These are phyloP conservation scores for Eleginops maclovinus DNA, from an alignment of 2,113 vertebrate genomes.

Conservation along the genomic window DNA sequence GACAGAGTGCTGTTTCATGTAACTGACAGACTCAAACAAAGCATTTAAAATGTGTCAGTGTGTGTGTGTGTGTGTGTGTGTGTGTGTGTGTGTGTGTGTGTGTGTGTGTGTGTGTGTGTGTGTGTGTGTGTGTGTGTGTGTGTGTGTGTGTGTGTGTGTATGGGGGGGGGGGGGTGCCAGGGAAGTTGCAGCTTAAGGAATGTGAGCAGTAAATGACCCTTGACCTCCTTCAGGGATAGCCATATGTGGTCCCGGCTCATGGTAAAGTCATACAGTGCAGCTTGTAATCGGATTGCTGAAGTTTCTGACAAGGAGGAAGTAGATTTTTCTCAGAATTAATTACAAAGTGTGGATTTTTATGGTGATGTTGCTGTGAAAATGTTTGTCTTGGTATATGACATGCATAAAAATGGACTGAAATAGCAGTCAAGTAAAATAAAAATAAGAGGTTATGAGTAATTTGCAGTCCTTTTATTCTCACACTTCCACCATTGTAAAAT, in stretches of 20 bases:
- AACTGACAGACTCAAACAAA: conserved; percentile 45
- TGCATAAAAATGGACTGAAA: background rate
- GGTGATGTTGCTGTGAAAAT: background rate
- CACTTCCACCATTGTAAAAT: background rate
- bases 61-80: background rate
- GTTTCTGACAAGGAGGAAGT: background rate
- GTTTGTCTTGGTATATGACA: background rate
- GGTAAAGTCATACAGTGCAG: conserved; percentile 57
- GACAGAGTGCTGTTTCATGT: conserved; percentile 1
- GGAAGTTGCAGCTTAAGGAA: conserved; percentile 45
- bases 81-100: background rate
- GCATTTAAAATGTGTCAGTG: conserved; percentile 38
- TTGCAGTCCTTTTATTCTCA: background rate
- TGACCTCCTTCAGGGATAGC: conserved; percentile 51
- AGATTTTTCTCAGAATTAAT: background rate
- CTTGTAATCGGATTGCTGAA: conserved; percentile 8
- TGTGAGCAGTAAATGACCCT: conserved; percentile 54
- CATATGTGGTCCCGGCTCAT: conserved; percentile 47
- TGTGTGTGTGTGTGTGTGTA: background rate
- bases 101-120: background rate
- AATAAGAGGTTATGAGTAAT: background rate
- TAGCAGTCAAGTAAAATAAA: background rate
- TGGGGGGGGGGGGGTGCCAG: background rate
- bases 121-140: background rate
- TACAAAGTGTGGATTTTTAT: background rate